A percentile compares a stretch with the other conserved stretches of the same genome.
Conservation (phyloP, 2,113 vertebrate genomes). For the Pica pica region DNA sequence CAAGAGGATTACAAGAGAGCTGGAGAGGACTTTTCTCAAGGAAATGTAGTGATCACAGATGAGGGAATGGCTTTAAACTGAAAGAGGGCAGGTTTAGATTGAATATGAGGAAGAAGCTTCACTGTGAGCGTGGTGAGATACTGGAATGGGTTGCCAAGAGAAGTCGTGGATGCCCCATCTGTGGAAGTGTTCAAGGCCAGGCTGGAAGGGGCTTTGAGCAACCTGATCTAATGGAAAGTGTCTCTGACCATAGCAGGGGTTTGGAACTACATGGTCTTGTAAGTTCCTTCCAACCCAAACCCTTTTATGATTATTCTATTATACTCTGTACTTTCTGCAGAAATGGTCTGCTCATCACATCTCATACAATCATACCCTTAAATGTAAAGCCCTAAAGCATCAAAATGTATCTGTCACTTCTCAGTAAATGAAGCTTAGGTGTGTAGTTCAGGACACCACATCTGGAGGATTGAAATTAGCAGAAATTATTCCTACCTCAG, state of each 20-base stretch:
- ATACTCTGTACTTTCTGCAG: not conserved
- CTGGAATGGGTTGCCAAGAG: not conserved
- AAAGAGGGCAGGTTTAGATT: not conserved
- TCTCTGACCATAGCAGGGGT: not conserved
- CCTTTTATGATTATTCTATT: not conserved
- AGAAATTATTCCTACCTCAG: not conserved
- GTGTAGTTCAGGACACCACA: not conserved
- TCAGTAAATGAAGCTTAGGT: not conserved
- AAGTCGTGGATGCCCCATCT: no score
- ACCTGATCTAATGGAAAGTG: not conserved
- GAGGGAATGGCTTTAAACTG: not conserved
- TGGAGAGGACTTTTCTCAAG: not conserved
- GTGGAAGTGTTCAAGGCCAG: not conserved
- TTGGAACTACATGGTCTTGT: not conserved
- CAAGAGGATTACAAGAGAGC: not conserved
- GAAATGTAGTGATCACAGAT: not conserved
- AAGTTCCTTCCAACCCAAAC: not conserved
- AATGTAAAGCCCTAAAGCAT: not conserved
- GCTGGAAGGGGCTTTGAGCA: not conserved
- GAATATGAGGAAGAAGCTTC: not conserved
- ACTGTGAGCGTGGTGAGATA: not conserved
- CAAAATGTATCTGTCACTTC: not conserved
- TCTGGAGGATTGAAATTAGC: not conserved
- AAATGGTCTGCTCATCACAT: not conserved
- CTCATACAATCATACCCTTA: not conserved